phyloP scores from a whole-genome alignment of 2,113 vertebrate genomes.

The Haplochromis burtoni region DNA sequence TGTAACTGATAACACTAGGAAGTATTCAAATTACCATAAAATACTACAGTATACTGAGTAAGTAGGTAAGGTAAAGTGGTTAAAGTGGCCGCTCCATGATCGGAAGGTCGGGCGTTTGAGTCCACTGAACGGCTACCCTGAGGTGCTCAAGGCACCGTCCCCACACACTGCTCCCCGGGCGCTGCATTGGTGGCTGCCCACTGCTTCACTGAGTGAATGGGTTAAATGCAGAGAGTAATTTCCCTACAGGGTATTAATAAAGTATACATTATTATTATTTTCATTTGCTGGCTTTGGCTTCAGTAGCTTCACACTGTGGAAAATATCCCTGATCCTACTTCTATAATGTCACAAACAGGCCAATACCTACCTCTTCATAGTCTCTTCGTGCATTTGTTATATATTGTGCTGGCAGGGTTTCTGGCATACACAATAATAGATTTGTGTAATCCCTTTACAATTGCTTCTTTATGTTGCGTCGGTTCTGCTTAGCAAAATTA shows the following conservation, averaged over 20 bases:
- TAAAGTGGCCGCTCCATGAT: neutral
- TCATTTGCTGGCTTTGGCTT: neutral
- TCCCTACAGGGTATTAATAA: neutral
- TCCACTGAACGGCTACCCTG: neutral
- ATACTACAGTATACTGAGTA: neutral
- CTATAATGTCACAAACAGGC: neutral
- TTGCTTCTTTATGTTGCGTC: constrained; percentile 30
- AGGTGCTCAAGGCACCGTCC: neutral
- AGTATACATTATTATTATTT: neutral
- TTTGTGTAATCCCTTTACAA: constrained; percentile 37
- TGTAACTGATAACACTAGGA: neutral
- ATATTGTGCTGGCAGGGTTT: neutral
- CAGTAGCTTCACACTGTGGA: neutral
- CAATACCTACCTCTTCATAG: neutral
- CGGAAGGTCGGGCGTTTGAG: neutral
- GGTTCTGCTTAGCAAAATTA: constrained; percentile 4
- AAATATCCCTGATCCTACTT: constrained; percentile 9
- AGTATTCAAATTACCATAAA: neutral
- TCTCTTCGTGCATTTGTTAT: neutral
- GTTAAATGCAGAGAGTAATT: neutral
- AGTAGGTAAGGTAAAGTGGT: neutral
- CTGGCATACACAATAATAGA: constrained; percentile 10
- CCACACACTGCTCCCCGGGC: neutral
- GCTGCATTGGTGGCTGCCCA: neutral
- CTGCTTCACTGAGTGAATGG: neutral